A percentile compares a stretch with the other conserved stretches of the same genome.
Conservation (phyloP, 35 echinoderm and acorn worm species). For the Lytechinus pictus region DNA sequence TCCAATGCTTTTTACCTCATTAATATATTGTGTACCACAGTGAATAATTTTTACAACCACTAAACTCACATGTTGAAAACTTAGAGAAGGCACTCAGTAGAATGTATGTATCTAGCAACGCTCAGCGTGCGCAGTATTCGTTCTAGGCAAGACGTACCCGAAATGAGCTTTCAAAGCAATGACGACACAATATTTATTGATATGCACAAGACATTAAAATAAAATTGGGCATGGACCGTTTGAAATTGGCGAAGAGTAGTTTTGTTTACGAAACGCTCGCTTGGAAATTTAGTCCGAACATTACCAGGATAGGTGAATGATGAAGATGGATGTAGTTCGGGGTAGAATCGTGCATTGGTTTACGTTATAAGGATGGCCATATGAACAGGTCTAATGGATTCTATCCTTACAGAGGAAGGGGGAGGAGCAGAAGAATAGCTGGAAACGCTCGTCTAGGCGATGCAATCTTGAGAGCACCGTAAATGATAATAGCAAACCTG, state of each 20-base stretch:
- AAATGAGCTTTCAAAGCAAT: background rate
- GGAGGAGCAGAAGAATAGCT: background rate
- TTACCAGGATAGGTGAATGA: constrained; percentile 18
- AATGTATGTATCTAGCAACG: background rate
- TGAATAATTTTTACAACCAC: background rate
- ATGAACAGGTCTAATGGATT: background rate
- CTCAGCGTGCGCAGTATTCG: background rate
- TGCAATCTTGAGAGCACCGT: background rate
- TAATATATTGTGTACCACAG: no score
- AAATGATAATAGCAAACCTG: background rate
- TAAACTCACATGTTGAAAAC: background rate
- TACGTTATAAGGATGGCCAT: background rate
- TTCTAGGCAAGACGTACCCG: background rate
- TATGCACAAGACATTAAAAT: background rate
- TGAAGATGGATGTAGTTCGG: background rate
- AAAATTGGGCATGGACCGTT: background rate
- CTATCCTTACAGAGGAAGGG: background rate
- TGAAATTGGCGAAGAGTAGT: background rate
- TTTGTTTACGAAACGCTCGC: constrained; percentile 17
- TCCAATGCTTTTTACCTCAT: background rate
- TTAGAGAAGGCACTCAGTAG: no score
- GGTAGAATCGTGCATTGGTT: background rate
- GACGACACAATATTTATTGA: background rate
- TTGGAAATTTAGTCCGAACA: background rate
- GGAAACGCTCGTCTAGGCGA: background rate